Percentiles rank a stretch among this genome's conserved stretches.
phyloP scores from a whole-genome alignment of 1,140 invertebrate species.

The Drosophila arawakana region DNA sequence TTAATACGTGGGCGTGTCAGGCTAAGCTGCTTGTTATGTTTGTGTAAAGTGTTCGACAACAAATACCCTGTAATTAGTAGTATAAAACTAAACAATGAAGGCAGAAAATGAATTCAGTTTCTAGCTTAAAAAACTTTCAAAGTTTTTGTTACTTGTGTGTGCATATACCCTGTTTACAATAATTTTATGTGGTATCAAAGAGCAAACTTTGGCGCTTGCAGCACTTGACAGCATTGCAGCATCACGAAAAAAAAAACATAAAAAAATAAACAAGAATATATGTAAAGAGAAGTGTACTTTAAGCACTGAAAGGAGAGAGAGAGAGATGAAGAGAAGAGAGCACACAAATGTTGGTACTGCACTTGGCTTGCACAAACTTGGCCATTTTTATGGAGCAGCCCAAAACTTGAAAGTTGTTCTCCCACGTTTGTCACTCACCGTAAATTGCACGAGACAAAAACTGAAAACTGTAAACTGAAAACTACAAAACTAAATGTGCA shows the following conservation, averaged over 20 bases:
- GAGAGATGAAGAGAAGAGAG: background rate
- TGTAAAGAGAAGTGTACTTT: background rate
- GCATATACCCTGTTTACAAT: constrained; percentile 2
- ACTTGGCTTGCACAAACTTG: constrained; percentile 57
- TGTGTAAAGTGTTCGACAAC: background rate
- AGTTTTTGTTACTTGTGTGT: background rate
- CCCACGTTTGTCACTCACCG: constrained; percentile 35
- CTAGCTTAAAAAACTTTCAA: too few species aligned
- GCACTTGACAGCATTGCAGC: constrained; percentile 33
- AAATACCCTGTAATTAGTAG: background rate
- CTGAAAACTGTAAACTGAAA: constrained; percentile 16
- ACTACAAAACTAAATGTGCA: too few species aligned
- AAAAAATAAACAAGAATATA: constrained; percentile 7
- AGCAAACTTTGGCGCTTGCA: constrained; percentile 18
- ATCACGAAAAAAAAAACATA: constrained; percentile 17
- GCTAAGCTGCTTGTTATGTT: background rate
- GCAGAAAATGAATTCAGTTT: too few species aligned
- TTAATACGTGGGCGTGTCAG: constrained; percentile 18
- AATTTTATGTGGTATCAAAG: background rate
- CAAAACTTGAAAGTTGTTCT: constrained; percentile 67
- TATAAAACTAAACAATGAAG: too few species aligned
- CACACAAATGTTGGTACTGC: constrained; percentile 45
- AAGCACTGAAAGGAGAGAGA: constrained; percentile 41
- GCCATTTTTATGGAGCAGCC: constrained; percentile 57
- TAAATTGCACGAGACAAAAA: constrained; percentile 25